Percentiles rank a stretch among this genome's conserved stretches.
Evolutionary conservation across 2,113 vertebrate genomes (phyloP).

Genomic region (Laticauda colubrina): DNA sequence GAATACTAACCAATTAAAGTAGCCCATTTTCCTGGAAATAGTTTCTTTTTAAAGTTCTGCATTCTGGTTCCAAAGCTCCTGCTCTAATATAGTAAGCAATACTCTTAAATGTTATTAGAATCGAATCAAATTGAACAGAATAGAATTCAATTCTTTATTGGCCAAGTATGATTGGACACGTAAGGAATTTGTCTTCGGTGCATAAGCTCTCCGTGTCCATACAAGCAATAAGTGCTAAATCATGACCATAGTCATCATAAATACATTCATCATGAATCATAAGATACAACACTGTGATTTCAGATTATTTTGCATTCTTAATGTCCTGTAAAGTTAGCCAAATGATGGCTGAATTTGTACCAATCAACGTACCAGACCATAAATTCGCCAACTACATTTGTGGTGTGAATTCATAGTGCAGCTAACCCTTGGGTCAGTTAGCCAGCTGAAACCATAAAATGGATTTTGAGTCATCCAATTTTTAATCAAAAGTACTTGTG

Average conservation of each 20-base stretch:
- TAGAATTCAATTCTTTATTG: no score
- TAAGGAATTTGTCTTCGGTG: no score
- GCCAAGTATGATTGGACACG: no score
- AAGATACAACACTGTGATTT: background rate
- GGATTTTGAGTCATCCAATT: background rate
- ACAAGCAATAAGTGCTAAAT: no score
- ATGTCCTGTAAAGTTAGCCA: background rate
- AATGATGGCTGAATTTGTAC: background rate
- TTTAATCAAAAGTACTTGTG: background rate
- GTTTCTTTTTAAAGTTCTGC: background rate
- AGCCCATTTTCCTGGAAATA: background rate
- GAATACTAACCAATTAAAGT: conserved; percentile 6
- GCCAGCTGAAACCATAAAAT: background rate
- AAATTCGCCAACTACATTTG: background rate
- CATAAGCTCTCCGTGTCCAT: no score
- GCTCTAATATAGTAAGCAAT: no score
- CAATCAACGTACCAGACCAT: background rate
- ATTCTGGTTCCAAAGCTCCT: background rate
- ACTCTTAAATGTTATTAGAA: background rate
- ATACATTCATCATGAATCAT: no score
- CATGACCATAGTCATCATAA: no score
- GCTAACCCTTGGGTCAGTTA: background rate
- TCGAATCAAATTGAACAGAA: no score
- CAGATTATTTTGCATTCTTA: background rate
- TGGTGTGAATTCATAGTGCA: background rate